A percentile compares a stretch with the other conserved stretches of the same genome.
Evolutionary conservation across 1,140 invertebrate species (phyloP).

Genomic region (Monochamus saltuarius): DNA sequence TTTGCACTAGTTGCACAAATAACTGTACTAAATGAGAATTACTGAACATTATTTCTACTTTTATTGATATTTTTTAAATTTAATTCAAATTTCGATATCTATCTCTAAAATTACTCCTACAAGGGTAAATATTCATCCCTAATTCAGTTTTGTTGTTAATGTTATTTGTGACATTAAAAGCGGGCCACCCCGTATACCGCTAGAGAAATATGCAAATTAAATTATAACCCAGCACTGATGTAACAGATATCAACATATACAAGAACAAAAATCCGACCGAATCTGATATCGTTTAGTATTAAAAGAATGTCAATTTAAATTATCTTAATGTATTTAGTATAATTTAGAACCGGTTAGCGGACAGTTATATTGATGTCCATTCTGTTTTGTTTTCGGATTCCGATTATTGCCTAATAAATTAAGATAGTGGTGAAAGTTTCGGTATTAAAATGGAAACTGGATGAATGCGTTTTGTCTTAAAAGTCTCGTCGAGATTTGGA

Average conservation of each 20-base stretch:
- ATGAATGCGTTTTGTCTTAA: background rate
- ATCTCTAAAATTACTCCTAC: too few relatives aligned
- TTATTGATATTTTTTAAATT: too few relatives aligned
- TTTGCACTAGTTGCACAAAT: too few relatives aligned
- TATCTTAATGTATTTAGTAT: conserved; percentile 43
- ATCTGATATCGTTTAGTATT: conserved; percentile 37
- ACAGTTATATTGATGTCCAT: conserved; percentile 38
- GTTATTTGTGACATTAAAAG: too few relatives aligned
- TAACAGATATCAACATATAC: conserved; percentile 1
- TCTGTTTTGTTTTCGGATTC: conserved; percentile 38
- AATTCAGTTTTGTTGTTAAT: too few relatives aligned
- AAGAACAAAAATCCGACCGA: conserved; percentile 20
- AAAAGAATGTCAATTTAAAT: conserved; percentile 47
- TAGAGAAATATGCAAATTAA: background rate
- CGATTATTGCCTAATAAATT: conserved; percentile 44
- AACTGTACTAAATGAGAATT: too few relatives aligned
- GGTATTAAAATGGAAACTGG: conserved; percentile 20
- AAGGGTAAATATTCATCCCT: too few relatives aligned
- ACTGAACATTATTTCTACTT: too few relatives aligned
- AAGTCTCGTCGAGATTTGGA: too few relatives aligned
- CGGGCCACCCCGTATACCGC: too few relatives aligned
- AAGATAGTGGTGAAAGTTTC: conserved; percentile 46
- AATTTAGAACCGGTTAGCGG: conserved; percentile 39
- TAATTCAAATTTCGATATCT: too few relatives aligned
- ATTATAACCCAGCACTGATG: conserved; percentile 5